Evolutionary conservation across 2,888 invertebrate genomes (phyloP).

Genomic region (Tipula lateralis): DNA sequence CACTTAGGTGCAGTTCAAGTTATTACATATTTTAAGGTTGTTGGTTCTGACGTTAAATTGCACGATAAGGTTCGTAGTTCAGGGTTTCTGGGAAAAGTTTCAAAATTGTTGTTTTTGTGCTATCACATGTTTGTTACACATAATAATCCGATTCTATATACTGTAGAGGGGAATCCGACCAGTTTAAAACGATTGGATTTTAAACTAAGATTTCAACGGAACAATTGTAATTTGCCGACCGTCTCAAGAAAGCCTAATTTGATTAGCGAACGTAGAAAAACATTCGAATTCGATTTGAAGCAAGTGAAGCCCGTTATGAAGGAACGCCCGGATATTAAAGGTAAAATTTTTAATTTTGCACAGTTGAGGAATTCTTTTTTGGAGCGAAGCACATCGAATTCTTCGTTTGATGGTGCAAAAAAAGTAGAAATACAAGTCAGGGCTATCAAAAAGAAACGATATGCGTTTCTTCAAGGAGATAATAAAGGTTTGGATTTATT

Average conservation of each 20-base stretch:
- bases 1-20: too few species aligned
- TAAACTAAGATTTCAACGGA: slow-evolving; percentile 45
- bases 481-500: slow-evolving; percentile 29
- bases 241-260: slow-evolving; percentile 42
- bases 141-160: not conserved
- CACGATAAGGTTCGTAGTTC: too few species aligned
- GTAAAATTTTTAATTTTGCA: slow-evolving; percentile 44
- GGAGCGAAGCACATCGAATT: not conserved
- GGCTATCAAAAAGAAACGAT: slow-evolving; percentile 27
- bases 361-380: slow-evolving; percentile 45
- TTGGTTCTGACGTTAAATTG: too few species aligned
- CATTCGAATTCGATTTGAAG: slow-evolving; percentile 44
- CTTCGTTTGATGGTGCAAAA: not conserved
- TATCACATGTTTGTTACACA: too few species aligned
- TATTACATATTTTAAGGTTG: too few species aligned
- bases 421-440: slow-evolving; percentile 14
- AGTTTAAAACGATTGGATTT: slow-evolving; percentile 41
- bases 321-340: not conserved
- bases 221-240: slow-evolving; percentile 33
- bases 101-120: too few species aligned
- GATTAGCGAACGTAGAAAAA: slow-evolving; percentile 48
- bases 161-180: slow-evolving; percentile 34
- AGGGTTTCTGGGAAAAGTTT: too few species aligned
- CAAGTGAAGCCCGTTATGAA: slow-evolving; percentile 36
- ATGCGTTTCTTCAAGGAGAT: not conserved